phyloP scores from a whole-genome alignment of 2,797 vertebrate species.

The Lophotriccus pileatus region DNA sequence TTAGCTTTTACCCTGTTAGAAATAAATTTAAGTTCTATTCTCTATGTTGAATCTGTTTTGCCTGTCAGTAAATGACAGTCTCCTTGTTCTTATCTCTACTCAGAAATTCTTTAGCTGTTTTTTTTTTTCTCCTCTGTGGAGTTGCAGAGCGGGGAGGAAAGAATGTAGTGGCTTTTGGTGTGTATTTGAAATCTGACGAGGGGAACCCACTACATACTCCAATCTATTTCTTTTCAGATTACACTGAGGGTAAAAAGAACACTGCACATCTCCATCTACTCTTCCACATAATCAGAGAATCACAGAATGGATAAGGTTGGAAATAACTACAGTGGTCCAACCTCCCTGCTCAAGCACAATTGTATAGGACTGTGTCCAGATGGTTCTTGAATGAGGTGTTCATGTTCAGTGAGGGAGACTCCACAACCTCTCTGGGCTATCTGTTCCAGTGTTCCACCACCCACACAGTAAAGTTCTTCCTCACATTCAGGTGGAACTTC shows the following conservation, averaged over 20 bases:
- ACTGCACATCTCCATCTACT: background rate
- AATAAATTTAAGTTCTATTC: no score
- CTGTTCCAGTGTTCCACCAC: background rate
- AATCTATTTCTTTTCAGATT: background rate
- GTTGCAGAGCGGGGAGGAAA: no score
- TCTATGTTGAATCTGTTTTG: no score
- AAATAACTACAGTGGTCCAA: background rate
- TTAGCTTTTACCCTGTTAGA: no score
- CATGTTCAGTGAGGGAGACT: background rate
- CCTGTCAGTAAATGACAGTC: no score
- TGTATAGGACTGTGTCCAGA: background rate
- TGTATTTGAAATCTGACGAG: no score
- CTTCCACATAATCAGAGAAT: background rate
- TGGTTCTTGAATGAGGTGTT: accelerated
- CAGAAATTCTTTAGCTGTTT: no score
- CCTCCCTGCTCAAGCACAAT: background rate
- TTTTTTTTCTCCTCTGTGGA: no score
- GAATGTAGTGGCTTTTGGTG: no score
- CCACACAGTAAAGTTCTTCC: accelerated
- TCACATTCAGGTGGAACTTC: background rate
- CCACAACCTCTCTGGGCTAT: background rate
- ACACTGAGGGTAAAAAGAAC: background rate
- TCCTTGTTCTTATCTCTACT: no score
- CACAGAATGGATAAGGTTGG: background rate
- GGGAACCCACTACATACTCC: no score